Evolutionary conservation across 2,888 invertebrate genomes (phyloP), one percentile per base, ranked within the genome.

Genomic region (Sceliomorpha sp.): DNA sequence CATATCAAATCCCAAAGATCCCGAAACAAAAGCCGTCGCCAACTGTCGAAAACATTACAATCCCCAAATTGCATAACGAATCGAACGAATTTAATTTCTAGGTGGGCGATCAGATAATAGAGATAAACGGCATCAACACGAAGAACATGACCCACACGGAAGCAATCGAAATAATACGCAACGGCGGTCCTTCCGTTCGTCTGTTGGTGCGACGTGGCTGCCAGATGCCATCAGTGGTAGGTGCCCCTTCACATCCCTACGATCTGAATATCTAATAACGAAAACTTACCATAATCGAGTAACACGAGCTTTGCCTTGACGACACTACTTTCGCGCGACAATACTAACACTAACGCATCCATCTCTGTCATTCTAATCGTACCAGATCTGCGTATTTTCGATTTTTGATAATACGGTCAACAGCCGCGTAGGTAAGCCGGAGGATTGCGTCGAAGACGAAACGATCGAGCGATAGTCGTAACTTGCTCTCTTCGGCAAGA

Each of bases 81-180:
- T n/a, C n/a, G n/a, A n/a, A n/a, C n/a, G n/a, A n/a, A n/a, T n/a
- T n/a, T n/a, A n/a, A n/a, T 56, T 70, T 72, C 48, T 78, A 92
- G 92, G 91, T 93, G 69, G 93, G 93, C 0, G 93, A 93, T 86
- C 92, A 93, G 84, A 90, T 94, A 70, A 90, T 93, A 59, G 92
- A 93, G 86, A 94, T 94, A 71, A 94, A 94, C 83, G 91, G 92
- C 13, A 90, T 91, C 71, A 91, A 90, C 77, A 93, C 93, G 14
- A 91, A 91, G 77, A 92, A 91, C 76, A 93, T 94, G 93, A 93
- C 93, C n/a, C 94, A 94, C 83, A 90, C 92, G 10, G 92, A 93
- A 78, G 94, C 94, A 12, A 94, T 94, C 73, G 91, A 92, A 78
- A 90, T 94, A 68, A 94, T 94, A 76, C 92, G 93, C 77, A 92